Percentiles rank a stretch among this genome's conserved stretches.
Conservation (phyloP, 1,140 invertebrate genomes). For the Drosophila arizonae region DNA sequence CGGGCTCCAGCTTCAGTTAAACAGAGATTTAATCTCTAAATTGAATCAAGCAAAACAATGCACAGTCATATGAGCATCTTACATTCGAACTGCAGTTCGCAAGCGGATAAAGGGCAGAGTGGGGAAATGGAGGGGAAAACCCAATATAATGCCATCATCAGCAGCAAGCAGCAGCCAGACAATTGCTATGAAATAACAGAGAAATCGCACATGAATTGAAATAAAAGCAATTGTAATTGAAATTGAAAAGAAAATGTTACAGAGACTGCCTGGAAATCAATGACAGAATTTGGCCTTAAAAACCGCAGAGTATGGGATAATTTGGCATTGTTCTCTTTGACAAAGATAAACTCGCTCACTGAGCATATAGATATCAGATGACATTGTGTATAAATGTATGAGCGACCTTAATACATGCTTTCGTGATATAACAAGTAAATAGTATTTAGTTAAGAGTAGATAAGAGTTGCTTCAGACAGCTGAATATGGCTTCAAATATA, state of each 20-base stretch:
- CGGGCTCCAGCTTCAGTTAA: background rate
- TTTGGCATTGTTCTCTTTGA: constrained; percentile 4
- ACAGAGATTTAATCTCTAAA: constrained; percentile 29
- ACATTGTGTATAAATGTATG: too few relatives aligned
- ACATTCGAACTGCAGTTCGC: constrained; percentile 22
- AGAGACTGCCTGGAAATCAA: constrained; percentile 17
- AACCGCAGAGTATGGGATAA: constrained; percentile 9
- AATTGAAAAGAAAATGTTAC: constrained; percentile 45
- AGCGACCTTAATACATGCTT: background rate
- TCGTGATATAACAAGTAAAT: background rate
- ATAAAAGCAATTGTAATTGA: constrained; percentile 63
- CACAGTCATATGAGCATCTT: constrained; percentile 58
- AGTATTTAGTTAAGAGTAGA: too few relatives aligned
- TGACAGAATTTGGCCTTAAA: constrained; percentile 9
- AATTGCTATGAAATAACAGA: constrained; percentile 65
- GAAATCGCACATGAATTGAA: constrained; percentile 64
- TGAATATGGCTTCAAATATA: too few relatives aligned
- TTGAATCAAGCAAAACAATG: constrained; percentile 58
- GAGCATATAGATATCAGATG: background rate
- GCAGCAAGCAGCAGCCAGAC: constrained; percentile 27
- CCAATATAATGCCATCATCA: constrained; percentile 49
- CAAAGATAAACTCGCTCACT: background rate
- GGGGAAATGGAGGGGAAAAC: constrained; percentile 2
- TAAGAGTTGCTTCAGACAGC: too few relatives aligned
- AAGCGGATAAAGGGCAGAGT: background rate